phyloP scores from a whole-genome alignment of 2,113 vertebrate genomes.

The Emydura subglobosa region DNA sequence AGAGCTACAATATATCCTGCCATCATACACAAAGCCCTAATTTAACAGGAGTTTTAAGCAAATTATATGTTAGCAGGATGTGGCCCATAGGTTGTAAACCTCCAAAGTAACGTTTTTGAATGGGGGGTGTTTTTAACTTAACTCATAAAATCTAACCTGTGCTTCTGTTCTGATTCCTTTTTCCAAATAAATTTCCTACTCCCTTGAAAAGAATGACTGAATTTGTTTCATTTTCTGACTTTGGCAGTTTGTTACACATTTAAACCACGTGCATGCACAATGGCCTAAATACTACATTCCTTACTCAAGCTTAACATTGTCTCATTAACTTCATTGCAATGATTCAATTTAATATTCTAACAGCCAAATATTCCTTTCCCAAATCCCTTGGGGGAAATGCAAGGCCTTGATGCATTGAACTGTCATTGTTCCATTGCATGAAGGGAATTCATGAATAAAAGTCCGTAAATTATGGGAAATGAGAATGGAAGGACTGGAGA shows the following conservation, averaged over 20 bases:
- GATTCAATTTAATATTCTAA: background rate
- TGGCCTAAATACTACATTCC: too few species aligned
- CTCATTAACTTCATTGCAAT: background rate
- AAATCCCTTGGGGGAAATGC: accelerated
- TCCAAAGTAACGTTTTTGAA: background rate
- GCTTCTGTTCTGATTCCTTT: background rate
- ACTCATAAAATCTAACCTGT: background rate
- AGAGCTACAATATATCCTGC: background rate
- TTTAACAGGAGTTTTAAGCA: background rate
- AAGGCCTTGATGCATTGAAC: accelerated
- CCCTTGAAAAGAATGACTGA: background rate
- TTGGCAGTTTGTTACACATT: background rate
- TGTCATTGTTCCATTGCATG: background rate
- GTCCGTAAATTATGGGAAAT: background rate
- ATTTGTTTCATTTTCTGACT: background rate
- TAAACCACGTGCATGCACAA: background rate
- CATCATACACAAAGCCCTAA: background rate
- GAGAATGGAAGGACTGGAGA: background rate
- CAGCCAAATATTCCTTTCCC: background rate
- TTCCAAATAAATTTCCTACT: background rate
- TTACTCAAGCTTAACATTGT: background rate
- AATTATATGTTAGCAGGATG: background rate
- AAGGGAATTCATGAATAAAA: background rate
- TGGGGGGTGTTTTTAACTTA: background rate
- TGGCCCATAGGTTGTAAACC: background rate